Conservation (phyloP, 2,797 vertebrate species). For the Oophaga sylvatica region DNA sequence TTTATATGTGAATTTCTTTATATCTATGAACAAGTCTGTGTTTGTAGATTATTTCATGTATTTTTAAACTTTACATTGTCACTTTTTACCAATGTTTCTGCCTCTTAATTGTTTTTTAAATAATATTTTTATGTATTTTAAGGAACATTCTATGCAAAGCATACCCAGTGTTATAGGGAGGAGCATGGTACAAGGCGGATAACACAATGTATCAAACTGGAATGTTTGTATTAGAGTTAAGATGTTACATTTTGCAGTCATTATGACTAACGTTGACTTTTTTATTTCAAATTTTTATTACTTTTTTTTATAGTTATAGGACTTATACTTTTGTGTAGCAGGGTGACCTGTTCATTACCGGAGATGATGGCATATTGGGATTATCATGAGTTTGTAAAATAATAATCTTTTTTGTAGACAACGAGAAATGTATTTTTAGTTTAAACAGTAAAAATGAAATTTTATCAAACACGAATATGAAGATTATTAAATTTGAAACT, state of each 20-base stretch:
- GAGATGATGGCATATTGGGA: neutral
- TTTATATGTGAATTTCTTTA: neutral
- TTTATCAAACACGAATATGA: neutral
- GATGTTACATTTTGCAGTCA: no score
- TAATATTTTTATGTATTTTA: neutral
- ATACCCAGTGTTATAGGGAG: no score
- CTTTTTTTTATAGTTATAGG: neutral
- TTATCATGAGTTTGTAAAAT: neutral
- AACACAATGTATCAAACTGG: no score
- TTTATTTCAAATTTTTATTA: neutral
- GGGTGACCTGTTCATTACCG: neutral
- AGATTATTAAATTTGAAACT: neutral
- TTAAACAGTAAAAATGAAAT: neutral
- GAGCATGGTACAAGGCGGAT: no score
- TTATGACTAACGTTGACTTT: neutral
- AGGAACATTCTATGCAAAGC: neutral
- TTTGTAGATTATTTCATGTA: neutral
- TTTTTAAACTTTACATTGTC: neutral
- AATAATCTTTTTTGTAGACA: neutral
- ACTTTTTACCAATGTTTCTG: slow-evolving; percentile 19
- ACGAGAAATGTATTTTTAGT: neutral
- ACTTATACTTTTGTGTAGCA: neutral
- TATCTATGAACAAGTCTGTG: neutral
- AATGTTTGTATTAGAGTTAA: no score
- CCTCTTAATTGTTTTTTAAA: neutral